These are phyloP conservation scores for Carollia perspicillata DNA, from an alignment of 2,113 vertebrate species.

Conservation along the genomic window DNA sequence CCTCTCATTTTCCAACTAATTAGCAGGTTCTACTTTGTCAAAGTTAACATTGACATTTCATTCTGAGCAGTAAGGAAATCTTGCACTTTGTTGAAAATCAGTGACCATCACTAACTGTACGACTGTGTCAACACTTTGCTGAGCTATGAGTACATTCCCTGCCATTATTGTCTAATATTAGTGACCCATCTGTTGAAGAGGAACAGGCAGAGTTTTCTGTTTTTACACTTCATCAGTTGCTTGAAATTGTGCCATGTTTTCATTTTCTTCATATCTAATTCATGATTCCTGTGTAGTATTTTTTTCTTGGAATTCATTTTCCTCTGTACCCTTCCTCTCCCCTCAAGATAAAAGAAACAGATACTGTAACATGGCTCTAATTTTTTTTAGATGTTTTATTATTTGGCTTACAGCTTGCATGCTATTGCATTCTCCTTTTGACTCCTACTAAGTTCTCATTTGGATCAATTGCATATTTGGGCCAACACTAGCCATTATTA, in stretches of 20 bases:
- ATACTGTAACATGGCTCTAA: background rate
- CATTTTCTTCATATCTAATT: constrained; percentile 15
- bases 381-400: constrained; percentile 11
- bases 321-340: background rate
- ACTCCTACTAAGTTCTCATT: background rate
- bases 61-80: background rate
- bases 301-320: background rate
- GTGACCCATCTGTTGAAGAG: background rate
- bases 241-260: background rate
- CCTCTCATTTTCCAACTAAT: background rate
- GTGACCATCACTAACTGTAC: background rate
- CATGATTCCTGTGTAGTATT: constrained; percentile 1
- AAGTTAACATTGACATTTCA: background rate
- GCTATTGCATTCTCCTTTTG: background rate
- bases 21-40: background rate
- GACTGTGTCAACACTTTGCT: background rate
- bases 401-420: background rate
- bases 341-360: background rate
- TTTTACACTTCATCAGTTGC: background rate
- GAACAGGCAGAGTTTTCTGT: background rate
- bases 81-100: background rate
- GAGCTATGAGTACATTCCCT: background rate
- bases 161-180: background rate
- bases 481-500: constrained; percentile 7
- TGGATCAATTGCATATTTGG: background rate